Evolutionary conservation across 2,797 vertebrate species (phyloP), one percentile per base, ranked within the genome.

Genomic region (Falco novaeseelandiae): DNA sequence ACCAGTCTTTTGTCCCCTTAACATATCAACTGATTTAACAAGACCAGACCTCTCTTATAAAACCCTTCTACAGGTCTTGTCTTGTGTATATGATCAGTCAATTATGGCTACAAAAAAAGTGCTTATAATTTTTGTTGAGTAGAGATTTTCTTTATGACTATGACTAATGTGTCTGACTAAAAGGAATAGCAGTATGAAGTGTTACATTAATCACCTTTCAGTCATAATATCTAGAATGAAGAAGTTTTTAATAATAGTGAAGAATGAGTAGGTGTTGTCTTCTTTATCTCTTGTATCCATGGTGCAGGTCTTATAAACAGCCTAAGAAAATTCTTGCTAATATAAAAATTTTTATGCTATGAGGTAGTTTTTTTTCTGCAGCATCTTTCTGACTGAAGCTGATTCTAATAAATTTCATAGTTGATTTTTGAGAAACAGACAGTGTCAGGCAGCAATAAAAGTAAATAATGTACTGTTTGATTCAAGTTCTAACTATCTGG

Each of bases 371-470:
- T 89, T 89, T 22, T 74, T 92, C 77, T 59, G 63, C 15, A 94
- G 34, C 61, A 88, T 93, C 95, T 85, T 88, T 94, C 72, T 92
- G 52, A 93, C 57, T 86, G 70, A 86, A 89, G 30, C 59, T 93
- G 82, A 95, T 92, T 96, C 69, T 96, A 97, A 97, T 96, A 92
- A 96, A 91, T 10, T 55, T 90, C 80, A 71, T 87, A 67, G 48
- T 21, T 92, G 81, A 69, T 81, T 77, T 91, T 96, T 96, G 55
- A 95, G 72, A 94, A 97, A 93, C 70, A 96, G 77, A 38, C 82
- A 83, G 34, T 46, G 40, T 94, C 71, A 97, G 79, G 84, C 93
- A 89, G 71, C 85, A 97, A 93, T 94, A 93, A 96, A 97, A 96
- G 32, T 55, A 95, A 96, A 94, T 83, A 83, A 93, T 78, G 21